Conservation (phyloP, 2,797 vertebrate genomes). For the Eulemur mongoz region DNA sequence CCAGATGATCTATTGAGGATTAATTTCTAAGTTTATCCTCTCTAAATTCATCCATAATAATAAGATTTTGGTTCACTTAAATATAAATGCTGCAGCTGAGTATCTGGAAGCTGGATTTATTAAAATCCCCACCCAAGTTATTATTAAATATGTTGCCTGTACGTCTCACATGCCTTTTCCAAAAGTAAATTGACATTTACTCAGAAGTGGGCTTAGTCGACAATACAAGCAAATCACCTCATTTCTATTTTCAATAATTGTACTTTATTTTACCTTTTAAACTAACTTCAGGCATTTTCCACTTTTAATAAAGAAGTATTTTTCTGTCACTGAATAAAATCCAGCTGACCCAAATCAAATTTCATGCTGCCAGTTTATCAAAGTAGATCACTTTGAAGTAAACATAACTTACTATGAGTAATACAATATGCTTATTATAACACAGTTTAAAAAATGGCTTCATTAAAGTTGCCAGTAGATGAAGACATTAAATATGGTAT, state of each 20-base stretch:
- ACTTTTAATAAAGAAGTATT: conserved; percentile 29
- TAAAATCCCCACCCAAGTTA: conserved; percentile 46
- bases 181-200: conserved; percentile 61
- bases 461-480: neutral
- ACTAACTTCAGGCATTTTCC: conserved; percentile 17
- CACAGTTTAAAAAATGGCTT: conserved; percentile 31
- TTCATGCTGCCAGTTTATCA: conserved; percentile 35
- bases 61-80: conserved; percentile 43
- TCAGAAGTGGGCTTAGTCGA: conserved; percentile 26
- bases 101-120: conserved; percentile 56
- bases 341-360: conserved; percentile 27
- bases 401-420: neutral
- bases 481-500: neutral
- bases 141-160: conserved; percentile 43
- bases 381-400: conserved; percentile 29
- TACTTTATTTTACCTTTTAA: conserved; percentile 37
- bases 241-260: conserved; percentile 38
- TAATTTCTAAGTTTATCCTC: conserved; percentile 59
- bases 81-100: conserved; percentile 54
- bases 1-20: neutral
- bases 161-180: conserved; percentile 41
- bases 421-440: neutral
- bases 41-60: conserved; percentile 58
- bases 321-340: conserved; percentile 38
- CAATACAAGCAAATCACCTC: neutral